These are phyloP conservation scores for Nesogale talazaci DNA, from an alignment of 2,113 vertebrate genomes.

Conservation along the genomic window DNA sequence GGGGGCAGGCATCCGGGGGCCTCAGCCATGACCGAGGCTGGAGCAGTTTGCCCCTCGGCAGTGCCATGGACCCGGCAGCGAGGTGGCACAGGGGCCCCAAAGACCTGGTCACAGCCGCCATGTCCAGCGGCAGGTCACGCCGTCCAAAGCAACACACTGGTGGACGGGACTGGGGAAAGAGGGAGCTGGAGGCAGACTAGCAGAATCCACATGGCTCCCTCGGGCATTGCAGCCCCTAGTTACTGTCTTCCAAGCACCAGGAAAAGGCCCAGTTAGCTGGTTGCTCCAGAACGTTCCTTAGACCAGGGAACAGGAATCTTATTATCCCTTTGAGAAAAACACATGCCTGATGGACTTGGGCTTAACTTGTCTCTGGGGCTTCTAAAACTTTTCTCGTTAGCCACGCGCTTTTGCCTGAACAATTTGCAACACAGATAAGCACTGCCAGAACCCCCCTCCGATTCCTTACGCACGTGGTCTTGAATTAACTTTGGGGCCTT, in stretches of 20 bases:
- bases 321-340: background rate
- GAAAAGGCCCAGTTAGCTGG: background rate
- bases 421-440: no score
- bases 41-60: background rate
- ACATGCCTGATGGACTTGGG: background rate
- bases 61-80: background rate
- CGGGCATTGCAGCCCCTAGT: background rate
- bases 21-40: constrained; percentile 15
- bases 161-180: background rate
- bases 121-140: background rate
- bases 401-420: no score
- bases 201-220: no score
- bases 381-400: no score
- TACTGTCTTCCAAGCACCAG: background rate
- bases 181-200: background rate
- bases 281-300: background rate
- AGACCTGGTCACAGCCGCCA: background rate
- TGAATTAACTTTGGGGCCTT: no score
- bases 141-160: background rate
- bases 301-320: background rate
- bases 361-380: background rate
- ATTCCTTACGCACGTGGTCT: no score
- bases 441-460: no score
- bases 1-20: constrained; percentile 36
- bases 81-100: background rate